These are phyloP conservation scores for Coilia nasus DNA, from an alignment of 2,797 vertebrate species.

Conservation along the genomic window DNA sequence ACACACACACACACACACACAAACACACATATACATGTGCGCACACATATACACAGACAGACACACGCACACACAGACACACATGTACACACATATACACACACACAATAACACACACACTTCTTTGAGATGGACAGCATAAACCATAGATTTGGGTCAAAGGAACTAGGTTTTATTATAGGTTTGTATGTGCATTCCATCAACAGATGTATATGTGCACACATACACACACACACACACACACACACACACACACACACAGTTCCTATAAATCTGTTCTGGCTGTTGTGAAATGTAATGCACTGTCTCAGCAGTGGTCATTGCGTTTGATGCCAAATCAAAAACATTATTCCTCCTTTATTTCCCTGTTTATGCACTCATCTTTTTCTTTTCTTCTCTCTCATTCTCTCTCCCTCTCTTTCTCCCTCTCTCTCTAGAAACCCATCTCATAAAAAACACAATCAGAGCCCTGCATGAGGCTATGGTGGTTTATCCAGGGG, in stretches of 20 bases:
- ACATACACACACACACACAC: background rate
- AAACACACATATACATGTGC: no score
- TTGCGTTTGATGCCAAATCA: slow-evolving; percentile 15
- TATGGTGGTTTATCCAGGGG: background rate
- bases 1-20: no score
- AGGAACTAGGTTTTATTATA: slow-evolving; percentile 42
- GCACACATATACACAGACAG: no score
- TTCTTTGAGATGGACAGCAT: slow-evolving; percentile 34
- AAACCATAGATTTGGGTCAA: slow-evolving; percentile 42
- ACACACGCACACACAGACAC: no score
- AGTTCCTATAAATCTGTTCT: slow-evolving; percentile 39
- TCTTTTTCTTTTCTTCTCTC: background rate
- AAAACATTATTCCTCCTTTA: slow-evolving; percentile 21
- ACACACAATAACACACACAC: background rate
- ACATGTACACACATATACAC: background rate
- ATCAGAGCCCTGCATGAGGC: background rate
- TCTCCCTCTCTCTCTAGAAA: background rate
- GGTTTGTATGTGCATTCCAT: slow-evolving; percentile 1
- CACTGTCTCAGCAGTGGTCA: slow-evolving; percentile 13
- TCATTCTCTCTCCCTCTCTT: background rate
- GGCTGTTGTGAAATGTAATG: slow-evolving; percentile 26
- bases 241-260: background rate
- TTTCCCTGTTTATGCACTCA: slow-evolving; percentile 7
- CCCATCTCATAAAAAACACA: background rate
- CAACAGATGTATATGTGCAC: slow-evolving; percentile 10